A percentile compares a stretch with the other conserved stretches of the same genome.
Evolutionary conservation across 2,797 vertebrate genomes (phyloP).

Genomic region (Rhinichthys osculus): DNA sequence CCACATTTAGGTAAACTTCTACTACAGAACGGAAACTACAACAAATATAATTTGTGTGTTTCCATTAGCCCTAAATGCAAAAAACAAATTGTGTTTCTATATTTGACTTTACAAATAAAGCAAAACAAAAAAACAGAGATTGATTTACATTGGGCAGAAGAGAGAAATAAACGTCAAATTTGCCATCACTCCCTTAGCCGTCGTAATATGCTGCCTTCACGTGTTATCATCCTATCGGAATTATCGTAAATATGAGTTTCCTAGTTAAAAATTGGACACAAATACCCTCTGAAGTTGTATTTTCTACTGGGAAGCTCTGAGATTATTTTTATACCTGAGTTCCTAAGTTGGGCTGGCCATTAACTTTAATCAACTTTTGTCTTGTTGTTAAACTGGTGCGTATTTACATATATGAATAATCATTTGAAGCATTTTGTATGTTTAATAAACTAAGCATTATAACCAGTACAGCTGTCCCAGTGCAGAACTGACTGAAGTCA

Average conservation of each 20-base stretch:
- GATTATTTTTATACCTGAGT: not conserved
- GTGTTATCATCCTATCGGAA: not conserved
- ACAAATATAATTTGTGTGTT: not conserved
- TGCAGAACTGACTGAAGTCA: slow-evolving; percentile 49
- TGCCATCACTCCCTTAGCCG: not conserved
- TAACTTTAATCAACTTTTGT: not conserved
- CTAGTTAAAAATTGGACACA: not conserved
- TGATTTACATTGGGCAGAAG: not conserved
- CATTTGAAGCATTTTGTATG: not conserved
- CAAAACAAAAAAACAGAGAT: not conserved
- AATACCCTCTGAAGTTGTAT: not conserved
- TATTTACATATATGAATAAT: not conserved
- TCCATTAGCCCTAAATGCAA: not conserved
- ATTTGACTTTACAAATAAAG: not conserved
- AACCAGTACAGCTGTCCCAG: not conserved
- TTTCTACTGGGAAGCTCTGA: not conserved
- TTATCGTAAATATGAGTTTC: not conserved
- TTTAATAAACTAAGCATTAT: slow-evolving; percentile 1
- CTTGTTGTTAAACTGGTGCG: not conserved
- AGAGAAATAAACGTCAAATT: not conserved
- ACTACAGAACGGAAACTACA: not conserved
- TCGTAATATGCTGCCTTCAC: not conserved
- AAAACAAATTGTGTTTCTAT: too few relatives aligned
- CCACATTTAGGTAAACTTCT: not conserved
- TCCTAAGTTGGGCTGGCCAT: not conserved